Evolutionary conservation across 2,888 invertebrate species (phyloP).

Genomic region (Cylloceria caligata): DNA sequence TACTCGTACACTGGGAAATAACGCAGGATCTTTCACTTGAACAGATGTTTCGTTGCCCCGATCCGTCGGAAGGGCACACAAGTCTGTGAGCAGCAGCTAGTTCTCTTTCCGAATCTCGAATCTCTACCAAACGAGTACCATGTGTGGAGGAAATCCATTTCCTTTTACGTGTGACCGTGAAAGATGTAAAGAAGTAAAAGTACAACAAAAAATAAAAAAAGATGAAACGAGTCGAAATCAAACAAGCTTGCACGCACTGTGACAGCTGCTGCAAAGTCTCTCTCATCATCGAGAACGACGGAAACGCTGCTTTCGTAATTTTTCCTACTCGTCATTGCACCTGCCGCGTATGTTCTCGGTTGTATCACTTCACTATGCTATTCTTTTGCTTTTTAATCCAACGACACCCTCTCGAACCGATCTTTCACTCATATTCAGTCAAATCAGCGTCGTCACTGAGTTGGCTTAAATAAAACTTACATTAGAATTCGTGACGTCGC

Average conservation of each 20-base stretch:
- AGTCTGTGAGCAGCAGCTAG: constrained; percentile 39
- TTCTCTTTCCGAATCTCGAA: constrained; percentile 57
- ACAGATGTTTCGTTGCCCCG: constrained; percentile 71
- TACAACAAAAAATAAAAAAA: constrained; percentile 70
- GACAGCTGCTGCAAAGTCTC: constrained; percentile 55
- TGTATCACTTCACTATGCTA: neutral
- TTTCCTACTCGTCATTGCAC: constrained; percentile 37
- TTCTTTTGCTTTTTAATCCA: neutral
- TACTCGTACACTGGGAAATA: constrained; percentile 44
- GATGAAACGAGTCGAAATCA: constrained; percentile 68
- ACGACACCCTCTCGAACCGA: neutral
- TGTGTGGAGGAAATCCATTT: constrained; percentile 84
- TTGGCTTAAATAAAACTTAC: constrained; percentile 3
- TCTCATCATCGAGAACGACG: constrained; percentile 16
- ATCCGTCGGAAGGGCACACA: constrained; percentile 51
- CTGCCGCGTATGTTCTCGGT: neutral
- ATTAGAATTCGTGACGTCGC: constrained; percentile 8
- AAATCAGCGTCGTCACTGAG: neutral
- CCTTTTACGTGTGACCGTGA: constrained; percentile 77
- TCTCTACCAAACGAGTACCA: constrained; percentile 79
- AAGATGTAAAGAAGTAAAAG: constrained; percentile 50
- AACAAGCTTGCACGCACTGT: constrained; percentile 54
- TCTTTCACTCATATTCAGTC: neutral
- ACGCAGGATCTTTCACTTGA: constrained; percentile 65
- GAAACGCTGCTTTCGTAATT: constrained; percentile 25